Evolutionary conservation across 2,888 invertebrate species (phyloP).

Genomic region (Nephrotoma flavescens): DNA sequence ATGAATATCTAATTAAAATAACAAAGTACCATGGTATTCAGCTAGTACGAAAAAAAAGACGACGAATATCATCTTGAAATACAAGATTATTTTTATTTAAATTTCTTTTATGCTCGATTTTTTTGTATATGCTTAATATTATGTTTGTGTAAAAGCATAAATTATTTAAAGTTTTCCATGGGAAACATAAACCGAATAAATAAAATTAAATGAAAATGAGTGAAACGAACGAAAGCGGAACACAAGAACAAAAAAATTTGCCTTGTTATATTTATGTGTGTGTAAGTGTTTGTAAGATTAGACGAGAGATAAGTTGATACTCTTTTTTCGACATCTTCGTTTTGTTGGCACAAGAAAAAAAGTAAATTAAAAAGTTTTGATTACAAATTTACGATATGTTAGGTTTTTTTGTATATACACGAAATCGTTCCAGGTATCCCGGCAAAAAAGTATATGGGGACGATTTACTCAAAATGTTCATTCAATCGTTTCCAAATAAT

Average conservation of each 20-base stretch:
- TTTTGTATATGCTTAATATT: not conserved
- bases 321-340: not conserved
- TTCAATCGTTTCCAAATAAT: not conserved
- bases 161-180: not conserved
- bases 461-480: not conserved
- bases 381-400: not conserved
- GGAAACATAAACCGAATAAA: not conserved
- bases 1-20: not conserved
- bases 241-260: not conserved
- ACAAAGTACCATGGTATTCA: not conserved
- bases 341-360: not conserved
- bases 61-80: not conserved
- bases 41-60: not conserved
- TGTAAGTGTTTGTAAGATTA: not conserved
- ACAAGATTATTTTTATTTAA: not conserved
- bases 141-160: not conserved
- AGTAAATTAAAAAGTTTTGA: not conserved
- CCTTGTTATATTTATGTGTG: not conserved
- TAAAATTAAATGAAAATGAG: not conserved
- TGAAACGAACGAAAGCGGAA: not conserved
- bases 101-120: not conserved
- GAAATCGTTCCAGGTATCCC: too few relatives aligned
- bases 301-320: not conserved
- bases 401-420: not conserved
- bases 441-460: too few relatives aligned